Base-by-base conservation (phyloP, 2,888 invertebrate genomes). In the Leucophenga montana region DNA sequence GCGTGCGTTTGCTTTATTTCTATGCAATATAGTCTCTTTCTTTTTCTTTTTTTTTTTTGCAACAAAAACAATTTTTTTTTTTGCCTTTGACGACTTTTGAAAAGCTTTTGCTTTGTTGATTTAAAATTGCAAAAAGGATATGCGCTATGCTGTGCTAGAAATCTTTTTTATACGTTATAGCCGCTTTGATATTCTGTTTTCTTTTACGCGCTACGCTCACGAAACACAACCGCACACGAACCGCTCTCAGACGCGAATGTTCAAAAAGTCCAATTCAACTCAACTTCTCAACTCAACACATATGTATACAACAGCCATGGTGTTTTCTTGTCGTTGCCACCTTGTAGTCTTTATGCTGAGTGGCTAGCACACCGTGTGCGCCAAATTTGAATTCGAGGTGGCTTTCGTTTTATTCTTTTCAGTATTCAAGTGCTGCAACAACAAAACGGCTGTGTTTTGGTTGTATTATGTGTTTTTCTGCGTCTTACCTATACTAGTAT, bases 181-280 rank as follows among this genome's bases (percentile, higher is more conserved):
- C 6, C n/a, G 4, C 4, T 61, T 14, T 16, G 33, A 14, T 22
- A 20, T 20, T 27, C 53, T 53, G 31, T n/a, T 18, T 50, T 50
- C 18, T 16, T 56, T 22, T 8, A 22, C 56, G 56, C 56, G 16
- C 14, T 62, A n/a, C 9, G 3, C 31, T 67, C 75, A 73, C 44
- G 57, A 22, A 73, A 73, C 74, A 79, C 79, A 83, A 84, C 85
- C 83, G 78, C 73, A 82, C 80, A 76, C 85, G 85, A 86, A 82
- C 77, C 79, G 82, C 80, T 81, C 81, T 85, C 80, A 84, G 81
- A 82, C 81, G 85, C 84, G 80, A 86, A 86, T 85, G 85, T 48
- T 5, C 54, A 18, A 16, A 18, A 54, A 54, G 4, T 27, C 27
- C 4, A 27, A 27, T 4, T 27, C 27, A 50, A n/a, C 13, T 50